Evolutionary conservation across 2,797 vertebrate species (phyloP).

Genomic region (Platalea minor): DNA sequence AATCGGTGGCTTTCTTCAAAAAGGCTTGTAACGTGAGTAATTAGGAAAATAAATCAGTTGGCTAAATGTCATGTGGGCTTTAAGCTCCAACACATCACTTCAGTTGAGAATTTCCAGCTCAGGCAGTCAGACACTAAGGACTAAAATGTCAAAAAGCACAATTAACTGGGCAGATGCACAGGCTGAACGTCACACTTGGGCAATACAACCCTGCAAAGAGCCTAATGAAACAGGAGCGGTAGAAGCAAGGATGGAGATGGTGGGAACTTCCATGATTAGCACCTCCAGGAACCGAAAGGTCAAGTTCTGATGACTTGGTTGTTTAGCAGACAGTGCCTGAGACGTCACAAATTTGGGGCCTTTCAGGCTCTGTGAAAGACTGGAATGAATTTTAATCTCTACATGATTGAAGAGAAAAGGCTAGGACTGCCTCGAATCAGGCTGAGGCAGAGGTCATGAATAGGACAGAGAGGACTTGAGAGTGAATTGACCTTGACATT

Average conservation of each 20-base stretch:
- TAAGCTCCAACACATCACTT: not conserved
- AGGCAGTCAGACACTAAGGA: not conserved
- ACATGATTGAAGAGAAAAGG: not conserved
- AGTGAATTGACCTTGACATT: not conserved
- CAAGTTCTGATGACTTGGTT: not conserved
- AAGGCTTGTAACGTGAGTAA: not conserved
- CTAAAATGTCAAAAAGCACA: not conserved
- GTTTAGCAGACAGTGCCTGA: not conserved
- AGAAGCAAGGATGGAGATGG: not conserved
- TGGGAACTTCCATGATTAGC: not conserved
- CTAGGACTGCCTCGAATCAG: not conserved
- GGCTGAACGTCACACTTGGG: not conserved
- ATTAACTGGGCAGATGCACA: not conserved
- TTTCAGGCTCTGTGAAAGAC: not conserved
- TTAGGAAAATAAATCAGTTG: not conserved
- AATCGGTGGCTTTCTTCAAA: not conserved
- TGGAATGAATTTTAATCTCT: not conserved
- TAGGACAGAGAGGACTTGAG: not conserved
- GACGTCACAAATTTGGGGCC: not conserved
- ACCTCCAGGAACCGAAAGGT: not conserved
- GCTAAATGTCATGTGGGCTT: not conserved
- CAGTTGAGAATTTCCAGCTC: not conserved
- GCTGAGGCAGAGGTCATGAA: not conserved
- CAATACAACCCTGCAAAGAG: not conserved
- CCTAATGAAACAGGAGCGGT: fast-evolving